Conservation (phyloP, 2,797 vertebrate genomes). For the Naso thynnoides region DNA sequence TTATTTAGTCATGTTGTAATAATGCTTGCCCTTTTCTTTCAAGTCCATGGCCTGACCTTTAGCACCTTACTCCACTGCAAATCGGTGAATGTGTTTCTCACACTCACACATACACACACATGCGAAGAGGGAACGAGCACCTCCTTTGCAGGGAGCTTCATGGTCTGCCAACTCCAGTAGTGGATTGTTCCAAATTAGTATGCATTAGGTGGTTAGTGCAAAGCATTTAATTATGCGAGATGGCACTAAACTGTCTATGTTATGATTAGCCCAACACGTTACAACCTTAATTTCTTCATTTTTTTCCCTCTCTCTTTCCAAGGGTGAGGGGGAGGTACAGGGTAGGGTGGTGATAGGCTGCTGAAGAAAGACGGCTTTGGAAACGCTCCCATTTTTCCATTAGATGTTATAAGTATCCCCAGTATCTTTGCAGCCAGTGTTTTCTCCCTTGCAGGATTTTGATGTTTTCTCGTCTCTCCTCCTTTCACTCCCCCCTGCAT, state of each 20-base stretch:
- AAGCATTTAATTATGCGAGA: constrained; percentile 87
- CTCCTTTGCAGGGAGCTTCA: constrained; percentile 76
- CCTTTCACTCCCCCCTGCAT: constrained; percentile 22
- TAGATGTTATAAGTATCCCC: constrained; percentile 58
- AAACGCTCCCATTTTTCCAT: constrained; percentile 53
- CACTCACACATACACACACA: constrained; percentile 21
- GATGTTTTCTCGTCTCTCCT: constrained; percentile 50
- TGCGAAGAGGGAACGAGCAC: constrained; percentile 54
- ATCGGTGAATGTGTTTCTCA: constrained; percentile 41
- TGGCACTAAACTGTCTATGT: constrained; percentile 86
- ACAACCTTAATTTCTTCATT: constrained; percentile 77
- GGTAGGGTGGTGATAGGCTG: constrained; percentile 19
- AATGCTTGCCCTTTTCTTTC: constrained; percentile 87
- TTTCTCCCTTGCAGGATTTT: constrained; percentile 63
- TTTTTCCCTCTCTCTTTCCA: constrained; percentile 48
- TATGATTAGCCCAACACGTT: constrained; percentile 86
- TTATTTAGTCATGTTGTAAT: constrained; percentile 87
- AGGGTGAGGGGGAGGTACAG: constrained; percentile 42
- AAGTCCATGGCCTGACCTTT: constrained; percentile 82
- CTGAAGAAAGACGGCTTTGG: constrained; percentile 45
- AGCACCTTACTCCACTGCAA: constrained; percentile 69
- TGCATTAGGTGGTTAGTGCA: constrained; percentile 85
- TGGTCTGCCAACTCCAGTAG: constrained; percentile 78
- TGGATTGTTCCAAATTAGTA: constrained; percentile 86
- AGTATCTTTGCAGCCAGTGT: constrained; percentile 54